These are phyloP conservation scores for Aradophagus sp. DNA, from an alignment of 1,140 invertebrate genomes.

Conservation along the genomic window DNA sequence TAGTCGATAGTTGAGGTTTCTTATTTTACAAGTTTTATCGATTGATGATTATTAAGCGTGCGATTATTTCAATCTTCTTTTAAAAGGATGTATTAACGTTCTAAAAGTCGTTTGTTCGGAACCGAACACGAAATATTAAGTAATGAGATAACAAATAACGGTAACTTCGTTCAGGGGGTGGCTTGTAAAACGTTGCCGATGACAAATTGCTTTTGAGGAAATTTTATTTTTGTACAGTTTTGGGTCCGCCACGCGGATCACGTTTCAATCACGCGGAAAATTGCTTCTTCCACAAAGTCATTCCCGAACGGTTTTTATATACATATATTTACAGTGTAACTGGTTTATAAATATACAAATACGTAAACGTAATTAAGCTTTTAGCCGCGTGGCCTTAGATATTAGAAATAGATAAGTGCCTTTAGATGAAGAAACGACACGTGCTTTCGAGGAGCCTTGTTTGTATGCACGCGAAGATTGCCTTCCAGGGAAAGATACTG, in stretches of 20 bases:
- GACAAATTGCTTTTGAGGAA: conserved; percentile 14
- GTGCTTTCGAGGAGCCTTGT: conserved; percentile 64
- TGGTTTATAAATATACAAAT: conserved; percentile 18
- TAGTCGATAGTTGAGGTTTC: no score
- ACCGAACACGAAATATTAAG: conserved; percentile 4
- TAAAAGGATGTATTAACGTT: conserved; percentile 3
- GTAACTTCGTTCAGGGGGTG: neutral
- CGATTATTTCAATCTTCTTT: neutral
- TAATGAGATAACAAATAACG: no score
- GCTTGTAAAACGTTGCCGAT: conserved; percentile 5
- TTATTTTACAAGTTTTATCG: no score
- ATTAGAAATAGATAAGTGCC: conserved; percentile 66
- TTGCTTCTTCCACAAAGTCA: conserved; percentile 8
- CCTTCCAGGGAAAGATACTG: conserved; percentile 42
- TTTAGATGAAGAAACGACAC: conserved; percentile 65
- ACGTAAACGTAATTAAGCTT: conserved; percentile 40
- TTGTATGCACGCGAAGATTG: conserved; percentile 49
- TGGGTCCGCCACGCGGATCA: neutral
- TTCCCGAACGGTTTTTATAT: conserved; percentile 39
- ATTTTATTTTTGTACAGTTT: conserved; percentile 38
- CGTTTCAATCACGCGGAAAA: conserved; percentile 4
- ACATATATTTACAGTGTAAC: conserved; percentile 19
- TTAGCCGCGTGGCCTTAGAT: conserved; percentile 59
- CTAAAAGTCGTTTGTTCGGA: conserved; percentile 1
- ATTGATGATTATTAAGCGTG: conserved; percentile 1